Base-by-base conservation (phyloP, 1,140 invertebrate species). In the Contarinia nasturtii region DNA sequence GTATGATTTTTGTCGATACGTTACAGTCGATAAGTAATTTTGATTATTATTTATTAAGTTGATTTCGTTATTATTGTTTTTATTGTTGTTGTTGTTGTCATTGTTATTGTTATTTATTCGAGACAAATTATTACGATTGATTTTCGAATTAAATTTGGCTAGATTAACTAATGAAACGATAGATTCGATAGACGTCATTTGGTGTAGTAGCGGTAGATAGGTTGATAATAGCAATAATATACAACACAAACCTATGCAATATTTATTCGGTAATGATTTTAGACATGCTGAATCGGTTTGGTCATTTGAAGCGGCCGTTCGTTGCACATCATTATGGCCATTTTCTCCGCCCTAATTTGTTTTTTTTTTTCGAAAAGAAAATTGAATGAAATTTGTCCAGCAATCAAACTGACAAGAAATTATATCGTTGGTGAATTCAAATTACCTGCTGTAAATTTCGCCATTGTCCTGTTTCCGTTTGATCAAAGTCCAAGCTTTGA, bases 361-460 rank as follows among this genome's bases (percentile, higher is more conserved):
- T 8, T 7, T 10, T 12, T 10, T 18, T 2, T n/a, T n/a, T n/a
- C 46, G n/a, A 33, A n/a, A 36, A 18, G 20, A 19, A 44, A 12
- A 33, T 42, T n/a, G 21, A n/a, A 21, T 22, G 42, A 33, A 12
- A 20, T 44, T 11, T 44, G 17, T 42, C 38, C 7, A 21, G 34
- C 18, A 42, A 12, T 44, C 20, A 22, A 7, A 44, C n/a, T 33
- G 21, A 12, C 14, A 41, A 7, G 21, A 17, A 3, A 48, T 33
- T 33, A 21, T 4, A 45, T 10, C 8, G 27, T 2, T 40, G 20
- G 11, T 21, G 38, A 15, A 18, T 43, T 14, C 46, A 42, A 41
- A 37, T 53, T 50, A 66, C 64, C 56, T 64, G 63, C 49, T 65
- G 61, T 50, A 58, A 56, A 49, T 66, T 61, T 40, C 61, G 55